Evolutionary conservation across 2,888 invertebrate species (phyloP), one percentile per base, ranked within the genome.

Genomic region (Drosophila testacea): DNA sequence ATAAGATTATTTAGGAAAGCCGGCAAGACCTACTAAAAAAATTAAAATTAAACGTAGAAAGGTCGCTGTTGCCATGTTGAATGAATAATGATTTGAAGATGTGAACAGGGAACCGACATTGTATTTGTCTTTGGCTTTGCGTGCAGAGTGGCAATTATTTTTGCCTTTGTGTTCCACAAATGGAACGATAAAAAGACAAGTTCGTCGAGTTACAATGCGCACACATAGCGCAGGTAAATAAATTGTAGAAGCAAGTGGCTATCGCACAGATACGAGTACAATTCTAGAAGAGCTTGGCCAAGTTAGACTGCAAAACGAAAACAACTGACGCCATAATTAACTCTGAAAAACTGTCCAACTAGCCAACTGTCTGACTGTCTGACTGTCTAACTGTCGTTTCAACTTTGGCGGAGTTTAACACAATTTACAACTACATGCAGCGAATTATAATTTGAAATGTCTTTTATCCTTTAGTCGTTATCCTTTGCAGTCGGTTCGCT

Each of bases 71-170:
- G 16, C 13, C 11, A 30, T 42, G 36, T 13, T 69, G 66, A 66
- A 79, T 64, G 42, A 76, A 69, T 67, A 75, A 75, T 79, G 69
- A 27, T 22, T 32, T 48, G 0, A 60, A 52, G 59, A 60, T 27
- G 39, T 27, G 44, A 54, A 56, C 54, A 41, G 47, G 30, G 39
- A 46, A 48, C 54, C n/a, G 41, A 30, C 16, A 10, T 22, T 60
- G 34, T 9, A 6, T 52, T 69, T 47, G 41, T 30, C 36, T 64
- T 63, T 71, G 41, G 34, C 64, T 67, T 83, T 79, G 89, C 89
- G 89, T 87, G 89, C 52, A 41, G 46, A 54, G 46, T 51, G 65
- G 73, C 73, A 85, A 87, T 89, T 89, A 87, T 69, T 79, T 76
- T 10, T 56, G 61, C 13, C 34, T 34, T 48, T 51, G 46, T 39